Base-by-base conservation (phyloP, 2,113 vertebrate genomes). In the Tretioscincus oriximinensis region DNA sequence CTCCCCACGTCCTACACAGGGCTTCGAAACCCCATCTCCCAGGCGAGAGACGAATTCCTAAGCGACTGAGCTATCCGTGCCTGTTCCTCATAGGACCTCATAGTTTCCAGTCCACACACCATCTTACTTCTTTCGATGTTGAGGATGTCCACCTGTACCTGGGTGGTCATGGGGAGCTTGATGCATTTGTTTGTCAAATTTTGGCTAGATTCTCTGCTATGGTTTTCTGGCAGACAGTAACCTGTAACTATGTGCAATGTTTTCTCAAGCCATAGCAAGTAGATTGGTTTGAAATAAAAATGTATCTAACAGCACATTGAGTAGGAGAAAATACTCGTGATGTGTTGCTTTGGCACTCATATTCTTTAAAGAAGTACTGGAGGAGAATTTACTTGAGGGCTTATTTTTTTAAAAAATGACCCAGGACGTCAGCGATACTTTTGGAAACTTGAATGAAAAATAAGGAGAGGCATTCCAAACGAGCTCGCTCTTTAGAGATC, bases 181-280 rank as follows among this genome's bases (percentile, higher is more conserved):
- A 18, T 14, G 14, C 54, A 18, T 58, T 18, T 58, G 54, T 5
- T 58, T 5, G 12, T 58, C 54, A 18, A 18, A 18, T 58, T 12
- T 58, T 18, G 1, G 54, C 14, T 58, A 58, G 54, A 58, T 12
- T 18, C 2, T 58, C 16, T 58, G 54, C 54, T 41, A 76, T 66
- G 4, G 84, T 81, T 22, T 1, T 65, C 3, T 71, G 7, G 54
- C 82, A 76, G 72, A 74, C 16, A 77, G 78, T 47, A 84, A 81
- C 67, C 75, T 84, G 65, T 82, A 70, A 29, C 63, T 87, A 83
- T 73, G 68, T 87, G 9, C 81, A 71, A 77, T 51, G 78, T 78
- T 68, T 86, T 82, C 70, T 82, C 66, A 10, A 78, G 28, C n/a
- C 7, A 76, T 54, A 26, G 80, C 4, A 58, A 7, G 76, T 61